A percentile compares a stretch with the other conserved stretches of the same genome.
These are phyloP conservation scores for Lemur catta DNA, from an alignment of 2,797 vertebrate species.

Conservation along the genomic window DNA sequence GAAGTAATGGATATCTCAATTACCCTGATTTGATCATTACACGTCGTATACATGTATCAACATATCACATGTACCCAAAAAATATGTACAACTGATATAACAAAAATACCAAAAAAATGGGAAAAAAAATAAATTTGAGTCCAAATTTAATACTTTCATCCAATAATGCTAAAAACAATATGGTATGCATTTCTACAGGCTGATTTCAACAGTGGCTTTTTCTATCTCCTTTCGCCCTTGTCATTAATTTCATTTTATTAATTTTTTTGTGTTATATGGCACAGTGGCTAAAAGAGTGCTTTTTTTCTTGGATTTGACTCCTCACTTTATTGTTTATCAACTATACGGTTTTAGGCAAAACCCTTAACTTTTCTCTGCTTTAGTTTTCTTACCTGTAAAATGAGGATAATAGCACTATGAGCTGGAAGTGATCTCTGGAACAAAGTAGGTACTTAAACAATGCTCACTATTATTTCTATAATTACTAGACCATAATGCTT, in stretches of 20 bases:
- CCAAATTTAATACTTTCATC: not conserved
- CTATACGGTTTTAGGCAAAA: not conserved
- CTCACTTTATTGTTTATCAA: not conserved
- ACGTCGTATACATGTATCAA: not conserved
- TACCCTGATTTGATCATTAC: not conserved
- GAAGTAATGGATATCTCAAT: not conserved
- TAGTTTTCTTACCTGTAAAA: not conserved
- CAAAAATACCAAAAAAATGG: not conserved
- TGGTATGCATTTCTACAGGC: not conserved
- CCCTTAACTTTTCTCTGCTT: not conserved
- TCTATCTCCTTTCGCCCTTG: not conserved
- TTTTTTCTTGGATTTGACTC: not conserved
- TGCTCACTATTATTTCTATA: not conserved
- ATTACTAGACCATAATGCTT: not conserved
- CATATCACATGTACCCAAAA: not conserved
- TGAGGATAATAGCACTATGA: not conserved
- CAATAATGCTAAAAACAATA: not conserved
- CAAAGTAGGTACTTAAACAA: not conserved
- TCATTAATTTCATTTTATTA: not conserved
- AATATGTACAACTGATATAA: not conserved
- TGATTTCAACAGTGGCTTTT: not conserved
- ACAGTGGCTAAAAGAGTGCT: not conserved
- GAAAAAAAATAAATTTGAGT: not conserved
- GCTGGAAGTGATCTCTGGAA: not conserved
- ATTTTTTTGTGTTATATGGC: not conserved